Evolutionary conservation across 35 echinoderm and acorn worm species (phyloP).

Genomic region (Stichopus chloronotus): DNA sequence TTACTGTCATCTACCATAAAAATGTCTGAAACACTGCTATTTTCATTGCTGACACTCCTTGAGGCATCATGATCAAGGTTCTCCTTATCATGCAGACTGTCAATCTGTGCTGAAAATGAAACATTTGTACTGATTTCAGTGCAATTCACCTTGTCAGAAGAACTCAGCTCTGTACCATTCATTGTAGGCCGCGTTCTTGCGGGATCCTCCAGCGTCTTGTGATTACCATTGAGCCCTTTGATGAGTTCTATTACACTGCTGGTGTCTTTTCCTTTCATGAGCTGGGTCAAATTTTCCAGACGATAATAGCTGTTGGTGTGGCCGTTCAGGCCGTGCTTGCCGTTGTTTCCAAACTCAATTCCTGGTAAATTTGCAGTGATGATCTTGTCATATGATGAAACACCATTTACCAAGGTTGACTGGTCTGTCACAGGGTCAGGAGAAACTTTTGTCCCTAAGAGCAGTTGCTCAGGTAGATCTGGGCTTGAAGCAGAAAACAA

Average conservation of each 20-base stretch:
- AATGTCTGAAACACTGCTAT: background rate
- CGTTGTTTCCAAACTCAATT: background rate
- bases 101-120: constrained; percentile 2
- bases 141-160: constrained; percentile 47
- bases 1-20: constrained; percentile 19
- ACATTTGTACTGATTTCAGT: constrained; percentile 30
- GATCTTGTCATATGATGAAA: background rate
- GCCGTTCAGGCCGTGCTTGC: constrained; percentile 18
- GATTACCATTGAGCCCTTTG: constrained; percentile 47
- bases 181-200: constrained; percentile 49
- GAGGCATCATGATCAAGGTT: background rate
- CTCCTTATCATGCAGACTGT: background rate
- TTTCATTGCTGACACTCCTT: background rate
- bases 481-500: constrained; percentile 78
- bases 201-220: constrained; percentile 15
- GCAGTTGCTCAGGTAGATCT: constrained; percentile 69
- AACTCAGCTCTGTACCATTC: constrained; percentile 33
- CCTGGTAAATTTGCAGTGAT: constrained; percentile 24
- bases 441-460: background rate
- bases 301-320: constrained; percentile 18
- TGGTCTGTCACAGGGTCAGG: background rate
- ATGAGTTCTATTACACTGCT: constrained; percentile 45
- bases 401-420: constrained; percentile 13
- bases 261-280: constrained; percentile 49
- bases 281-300: constrained; percentile 42